These are phyloP conservation scores for Tachuris rubrigastra DNA, from an alignment of 2,113 vertebrate species.

Conservation along the genomic window DNA sequence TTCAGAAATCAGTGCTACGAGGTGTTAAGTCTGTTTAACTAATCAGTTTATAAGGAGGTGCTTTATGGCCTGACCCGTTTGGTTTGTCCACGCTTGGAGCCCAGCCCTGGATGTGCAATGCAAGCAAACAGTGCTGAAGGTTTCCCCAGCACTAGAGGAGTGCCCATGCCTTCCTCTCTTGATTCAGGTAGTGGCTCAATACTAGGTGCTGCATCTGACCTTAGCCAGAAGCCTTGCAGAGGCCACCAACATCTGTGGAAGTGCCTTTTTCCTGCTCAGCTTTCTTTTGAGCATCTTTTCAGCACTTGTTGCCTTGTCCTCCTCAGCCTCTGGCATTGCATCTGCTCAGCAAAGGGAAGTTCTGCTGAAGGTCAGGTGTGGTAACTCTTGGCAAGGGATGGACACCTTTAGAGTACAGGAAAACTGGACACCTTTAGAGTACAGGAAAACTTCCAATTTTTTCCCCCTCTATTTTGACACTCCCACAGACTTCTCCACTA, in stretches of 20 bases:
- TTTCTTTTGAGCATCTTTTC: background rate
- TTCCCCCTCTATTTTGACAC: fast-evolving
- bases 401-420: background rate
- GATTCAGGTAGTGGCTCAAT: background rate
- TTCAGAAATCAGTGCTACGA: background rate
- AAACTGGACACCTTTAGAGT: background rate
- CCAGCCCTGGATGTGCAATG: background rate
- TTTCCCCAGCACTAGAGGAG: background rate
- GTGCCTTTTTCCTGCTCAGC: background rate
- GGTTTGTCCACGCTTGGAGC: background rate
- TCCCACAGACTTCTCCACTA: background rate
- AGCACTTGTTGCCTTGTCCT: background rate
- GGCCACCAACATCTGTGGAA: background rate
- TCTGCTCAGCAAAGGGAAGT: background rate
- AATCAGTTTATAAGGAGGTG: background rate
- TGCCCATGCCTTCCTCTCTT: background rate
- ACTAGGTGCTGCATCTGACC: background rate
- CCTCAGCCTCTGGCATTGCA: background rate
- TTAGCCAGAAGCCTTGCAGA: background rate
- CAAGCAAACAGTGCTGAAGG: background rate
- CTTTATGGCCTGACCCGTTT: background rate
- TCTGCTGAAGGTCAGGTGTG: background rate
- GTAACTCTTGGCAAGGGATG: background rate
- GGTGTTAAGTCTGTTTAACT: background rate
- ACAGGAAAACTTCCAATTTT: too few relatives aligned